Evolutionary conservation across 2,797 vertebrate species (phyloP), one percentile per base, ranked within the genome.

Genomic region (Chlorospingus semifuscus): DNA sequence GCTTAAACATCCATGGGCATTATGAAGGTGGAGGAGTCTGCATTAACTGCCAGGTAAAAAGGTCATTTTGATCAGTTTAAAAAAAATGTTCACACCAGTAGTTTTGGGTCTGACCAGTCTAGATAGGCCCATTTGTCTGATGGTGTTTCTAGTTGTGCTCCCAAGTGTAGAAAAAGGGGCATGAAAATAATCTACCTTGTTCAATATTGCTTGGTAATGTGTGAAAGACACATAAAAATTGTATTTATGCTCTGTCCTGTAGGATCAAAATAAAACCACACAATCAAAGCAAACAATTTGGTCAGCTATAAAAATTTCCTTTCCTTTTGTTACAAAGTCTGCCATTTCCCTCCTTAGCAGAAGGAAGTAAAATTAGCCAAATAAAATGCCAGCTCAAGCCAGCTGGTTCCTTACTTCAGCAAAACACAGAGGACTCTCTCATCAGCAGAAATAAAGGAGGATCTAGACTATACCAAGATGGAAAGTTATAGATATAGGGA

Each of bases 11-110:
- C 95, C 97, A 98, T n/a, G 98, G 98, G 71, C 90, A 86, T 89
- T 98, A 98, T 83, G 97, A 98, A 61, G 99, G 99, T 76, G 99
- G 99, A 95, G 99, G 99, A 70, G 99, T 99, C 95, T 99, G 99
- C 97, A 97, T 98, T 96, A 95, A 98, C 90, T 99, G 99, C 97
- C 99, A 99, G 99, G 99, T 99, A 98, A 97, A 95, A 97, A 96
- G 6, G 15, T 60, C 5, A 4, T 53, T 86, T 90, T 65, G 7
- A 24, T 83, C 17, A 34, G 10, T 61, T 70, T 52, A 75, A 52
- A 39, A 39, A 69, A 66, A 68, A 63, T 44, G 8, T 32, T 46
- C 29, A 17, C 24, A 59, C 17, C 11, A 15, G 4, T 29, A 55
- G 42, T 56, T 68, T 57, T 53, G 57, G 34, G 37, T 42, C n/a